Evolutionary conservation across 2,888 invertebrate species (phyloP).

Genomic region (Keiferia lycopersicella): DNA sequence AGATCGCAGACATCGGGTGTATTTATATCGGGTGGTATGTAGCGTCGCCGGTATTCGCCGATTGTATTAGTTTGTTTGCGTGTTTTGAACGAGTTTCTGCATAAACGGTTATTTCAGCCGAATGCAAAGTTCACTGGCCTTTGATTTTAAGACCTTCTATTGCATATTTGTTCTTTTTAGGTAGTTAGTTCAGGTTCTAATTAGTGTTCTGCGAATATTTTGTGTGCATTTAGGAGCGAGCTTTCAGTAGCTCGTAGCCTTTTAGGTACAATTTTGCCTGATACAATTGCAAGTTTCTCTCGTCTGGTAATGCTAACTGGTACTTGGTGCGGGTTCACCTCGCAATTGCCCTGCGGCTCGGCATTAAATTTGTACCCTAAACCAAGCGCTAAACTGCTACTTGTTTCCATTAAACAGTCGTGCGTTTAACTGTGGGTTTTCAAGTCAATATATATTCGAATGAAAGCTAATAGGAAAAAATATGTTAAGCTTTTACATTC

Average conservation of each 20-base stretch:
- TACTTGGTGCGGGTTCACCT: slow-evolving; percentile 24
- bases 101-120: slow-evolving; percentile 27
- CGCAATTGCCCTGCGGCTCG: slow-evolving; percentile 14
- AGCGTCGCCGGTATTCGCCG: slow-evolving; percentile 56
- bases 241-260: slow-evolving; percentile 2
- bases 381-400: slow-evolving; percentile 16
- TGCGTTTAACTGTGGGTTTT: slow-evolving; percentile 27
- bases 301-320: slow-evolving; percentile 2
- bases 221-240: background rate
- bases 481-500: background rate
- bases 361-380: slow-evolving; percentile 16
- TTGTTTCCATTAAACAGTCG: slow-evolving; percentile 23
- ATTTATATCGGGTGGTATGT: slow-evolving; percentile 59
- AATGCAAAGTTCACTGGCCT: slow-evolving; percentile 34
- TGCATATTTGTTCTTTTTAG: background rate
- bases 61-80: slow-evolving; percentile 66
- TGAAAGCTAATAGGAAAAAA: background rate
- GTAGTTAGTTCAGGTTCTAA: slow-evolving; percentile 13
- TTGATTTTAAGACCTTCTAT: background rate
- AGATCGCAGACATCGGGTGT: slow-evolving; percentile 56
- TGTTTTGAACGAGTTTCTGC: slow-evolving; percentile 50
- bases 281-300: slow-evolving; percentile 22
- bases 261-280: slow-evolving; percentile 2
- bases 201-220: slow-evolving; percentile 11
- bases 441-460: background rate